Conservation (phyloP, 2,888 invertebrate species). For the Agriopis leucophaearia region DNA sequence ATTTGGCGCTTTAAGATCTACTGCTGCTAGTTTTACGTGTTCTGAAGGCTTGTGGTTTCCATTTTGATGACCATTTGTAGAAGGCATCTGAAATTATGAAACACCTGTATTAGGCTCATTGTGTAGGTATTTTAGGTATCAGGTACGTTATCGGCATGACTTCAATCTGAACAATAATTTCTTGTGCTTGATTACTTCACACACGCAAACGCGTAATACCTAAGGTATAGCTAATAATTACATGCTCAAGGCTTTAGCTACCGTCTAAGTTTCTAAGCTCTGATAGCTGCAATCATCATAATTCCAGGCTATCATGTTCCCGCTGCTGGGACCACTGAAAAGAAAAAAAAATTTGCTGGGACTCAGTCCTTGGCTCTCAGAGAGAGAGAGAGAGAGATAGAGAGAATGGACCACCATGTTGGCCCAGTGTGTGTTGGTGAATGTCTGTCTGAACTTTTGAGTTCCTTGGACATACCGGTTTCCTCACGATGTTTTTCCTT, state of each 20-base stretch:
- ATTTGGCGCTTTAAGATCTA: conserved; percentile 63
- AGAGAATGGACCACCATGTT: too few relatives aligned
- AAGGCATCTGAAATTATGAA: conserved; percentile 70
- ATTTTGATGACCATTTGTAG: conserved; percentile 68
- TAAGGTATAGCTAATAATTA: conserved; percentile 14
- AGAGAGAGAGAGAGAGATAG: too few relatives aligned
- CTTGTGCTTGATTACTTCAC: conserved; percentile 35
- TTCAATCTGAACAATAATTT: conserved; percentile 28
- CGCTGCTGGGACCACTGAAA: too few relatives aligned
- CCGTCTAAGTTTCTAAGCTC: too few relatives aligned
- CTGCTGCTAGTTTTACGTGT: conserved; percentile 30
- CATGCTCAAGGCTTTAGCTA: conserved; percentile 22
- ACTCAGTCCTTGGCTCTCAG: too few relatives aligned
- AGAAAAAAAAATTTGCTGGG: too few relatives aligned
- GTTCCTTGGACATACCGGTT: too few relatives aligned
- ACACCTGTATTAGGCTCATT: conserved; percentile 1
- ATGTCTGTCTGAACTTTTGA: too few relatives aligned
- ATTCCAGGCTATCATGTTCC: too few relatives aligned
- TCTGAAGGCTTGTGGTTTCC: conserved; percentile 60
- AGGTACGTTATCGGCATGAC: conserved; percentile 16
- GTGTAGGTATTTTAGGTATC: conserved; percentile 4
- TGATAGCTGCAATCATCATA: too few relatives aligned
- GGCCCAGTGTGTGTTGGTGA: too few relatives aligned
- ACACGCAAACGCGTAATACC: conserved; percentile 28
- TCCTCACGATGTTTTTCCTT: too few relatives aligned